A percentile compares a stretch with the other conserved stretches of the same genome.
phyloP scores from a whole-genome alignment of 2,888 invertebrate genomes.

The Isoperla grammatica region DNA sequence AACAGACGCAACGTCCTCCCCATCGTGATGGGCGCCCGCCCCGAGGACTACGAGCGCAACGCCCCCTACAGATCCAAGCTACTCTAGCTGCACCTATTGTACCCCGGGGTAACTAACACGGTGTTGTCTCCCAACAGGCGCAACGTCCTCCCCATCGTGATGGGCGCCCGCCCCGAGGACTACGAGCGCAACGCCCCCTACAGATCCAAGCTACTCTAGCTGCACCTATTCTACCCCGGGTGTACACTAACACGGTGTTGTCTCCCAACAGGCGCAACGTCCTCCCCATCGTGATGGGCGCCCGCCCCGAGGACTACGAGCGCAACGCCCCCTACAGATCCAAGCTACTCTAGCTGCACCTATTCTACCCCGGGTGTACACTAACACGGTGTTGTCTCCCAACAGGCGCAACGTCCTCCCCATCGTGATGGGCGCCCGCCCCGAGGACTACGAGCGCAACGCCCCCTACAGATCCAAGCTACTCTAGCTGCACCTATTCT shows the following conservation, averaged over 20 bases:
- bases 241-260: no score
- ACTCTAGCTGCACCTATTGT: no score
- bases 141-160: slow-evolving; percentile 87
- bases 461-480: slow-evolving; percentile 90
- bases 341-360: no score
- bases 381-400: no score
- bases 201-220: slow-evolving; percentile 88
- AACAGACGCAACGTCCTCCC: slow-evolving; percentile 76
- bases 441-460: slow-evolving; percentile 81
- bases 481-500: no score
- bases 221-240: no score
- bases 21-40: slow-evolving; percentile 93
- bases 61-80: slow-evolving; percentile 90
- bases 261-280: slow-evolving; percentile 61
- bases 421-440: slow-evolving; percentile 93
- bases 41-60: slow-evolving; percentile 81
- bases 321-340: slow-evolving; percentile 83
- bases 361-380: no score
- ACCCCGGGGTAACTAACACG: no score
- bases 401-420: slow-evolving; percentile 76
- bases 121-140: slow-evolving; percentile 50
- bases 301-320: slow-evolving; percentile 84
- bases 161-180: slow-evolving; percentile 91
- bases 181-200: slow-evolving; percentile 84
- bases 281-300: slow-evolving; percentile 94